A percentile compares a stretch with the other conserved stretches of the same genome.
These are phyloP conservation scores for Puntigrus tetrazona DNA, from an alignment of 2,113 vertebrate species.

Conservation along the genomic window DNA sequence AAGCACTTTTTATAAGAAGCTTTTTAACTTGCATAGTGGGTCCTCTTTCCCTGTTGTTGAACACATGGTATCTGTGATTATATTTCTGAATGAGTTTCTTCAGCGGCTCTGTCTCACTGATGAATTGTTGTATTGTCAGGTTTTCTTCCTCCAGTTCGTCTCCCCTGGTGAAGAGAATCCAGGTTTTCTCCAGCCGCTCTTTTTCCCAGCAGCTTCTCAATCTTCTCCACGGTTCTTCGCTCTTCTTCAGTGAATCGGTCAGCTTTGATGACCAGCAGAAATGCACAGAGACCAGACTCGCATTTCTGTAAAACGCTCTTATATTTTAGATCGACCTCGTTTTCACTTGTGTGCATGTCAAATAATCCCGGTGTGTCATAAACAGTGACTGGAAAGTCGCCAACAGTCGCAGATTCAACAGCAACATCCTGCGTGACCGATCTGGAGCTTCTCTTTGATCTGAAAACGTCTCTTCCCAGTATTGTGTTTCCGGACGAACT, in stretches of 20 bases:
- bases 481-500: slow-evolving; percentile 41
- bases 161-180: slow-evolving; percentile 4
- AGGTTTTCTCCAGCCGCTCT: background rate
- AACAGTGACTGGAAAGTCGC: background rate
- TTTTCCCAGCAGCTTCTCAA: background rate
- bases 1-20: slow-evolving; percentile 42
- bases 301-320: background rate
- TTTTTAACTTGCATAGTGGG: background rate
- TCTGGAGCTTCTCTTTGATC: background rate
- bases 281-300: background rate
- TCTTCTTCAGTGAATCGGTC: background rate
- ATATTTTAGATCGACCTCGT: background rate
- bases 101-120: background rate
- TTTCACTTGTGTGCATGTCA: background rate
- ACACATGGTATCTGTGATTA: background rate
- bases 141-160: background rate
- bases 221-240: background rate
- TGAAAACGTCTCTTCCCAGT: background rate
- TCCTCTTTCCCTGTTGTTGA: background rate
- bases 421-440: background rate
- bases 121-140: background rate
- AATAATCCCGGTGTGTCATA: slow-evolving; percentile 36
- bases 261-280: background rate
- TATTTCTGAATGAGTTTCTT: background rate
- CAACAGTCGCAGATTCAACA: background rate